Evolutionary conservation across 2,113 vertebrate species (phyloP), one percentile per base, ranked within the genome.

Genomic region (Syngnathoides biaculeatus): DNA sequence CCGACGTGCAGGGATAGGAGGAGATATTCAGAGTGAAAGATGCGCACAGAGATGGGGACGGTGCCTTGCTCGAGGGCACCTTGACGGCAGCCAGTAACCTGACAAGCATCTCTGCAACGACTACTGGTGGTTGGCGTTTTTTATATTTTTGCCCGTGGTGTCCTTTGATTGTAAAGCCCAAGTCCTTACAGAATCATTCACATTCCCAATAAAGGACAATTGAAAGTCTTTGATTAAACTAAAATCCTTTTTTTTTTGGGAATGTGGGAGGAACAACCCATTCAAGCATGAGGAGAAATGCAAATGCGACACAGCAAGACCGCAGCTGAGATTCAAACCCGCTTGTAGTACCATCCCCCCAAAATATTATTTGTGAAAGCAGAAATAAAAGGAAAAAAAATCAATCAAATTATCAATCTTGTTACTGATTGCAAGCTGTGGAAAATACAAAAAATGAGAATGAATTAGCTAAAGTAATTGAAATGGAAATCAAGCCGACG

Each of bases 401-500:
- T 35, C 30, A 35, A 35, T 26, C 2, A 5, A 7, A 17, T 19
- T 19, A 30, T 57, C 55, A 30, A 15, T 58, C 26, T 4, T 19
- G 27, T 35, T 30, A 58, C 0, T 6, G 0, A 58, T 17, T 19
- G 27, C 27, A 58, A 50, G 5, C 19, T 50, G 7, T 22, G 10
- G 9, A 22, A 10, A 38, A 58, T 2, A 58, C 30, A 57, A 30
- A 35, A 27, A 27, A 8, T 1, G 22, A 8, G 35, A 35, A 58
- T 60, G 20, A 60, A 40, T 61, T 35, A 15, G 38, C 19, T 61
- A 40, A 40, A n/a, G 58, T 61, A 14, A 61, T 40, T 61, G 58
- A 61, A 61, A 61, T 40, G 22, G 38, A 40, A 40, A 61, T 61
- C 58, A 61, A 40, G 38, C 38, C n/a, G 35, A 61, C 40, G 58